Percentiles rank a stretch among this genome's conserved stretches.
These are phyloP conservation scores for Galerucella nymphaeae DNA, from an alignment of 2,888 invertebrate species.

Conservation along the genomic window DNA sequence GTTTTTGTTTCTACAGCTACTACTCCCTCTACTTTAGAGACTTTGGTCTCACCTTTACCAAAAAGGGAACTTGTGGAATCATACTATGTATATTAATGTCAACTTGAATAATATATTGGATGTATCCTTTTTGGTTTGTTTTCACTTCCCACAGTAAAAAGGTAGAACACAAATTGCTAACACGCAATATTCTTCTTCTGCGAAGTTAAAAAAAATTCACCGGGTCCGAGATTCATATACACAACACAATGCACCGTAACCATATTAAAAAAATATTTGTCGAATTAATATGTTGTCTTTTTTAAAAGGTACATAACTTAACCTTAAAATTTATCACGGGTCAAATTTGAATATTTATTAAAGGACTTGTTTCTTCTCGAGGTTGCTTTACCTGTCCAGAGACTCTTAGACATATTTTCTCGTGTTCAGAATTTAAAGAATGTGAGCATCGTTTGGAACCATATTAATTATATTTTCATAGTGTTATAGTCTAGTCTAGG, in stretches of 20 bases:
- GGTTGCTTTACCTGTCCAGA: constrained; percentile 50
- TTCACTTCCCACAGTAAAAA: neutral
- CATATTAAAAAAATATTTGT: constrained; percentile 62
- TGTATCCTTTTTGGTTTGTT: neutral
- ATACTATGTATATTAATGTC: neutral
- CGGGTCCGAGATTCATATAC: constrained; percentile 25
- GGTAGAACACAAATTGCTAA: neutral
- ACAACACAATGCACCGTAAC: constrained; percentile 30
- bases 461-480: constrained; percentile 52
- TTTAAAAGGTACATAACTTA: constrained; percentile 64
- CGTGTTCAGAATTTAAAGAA: constrained; percentile 59
- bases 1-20: too few species aligned
- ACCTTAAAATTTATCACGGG: constrained; percentile 63
- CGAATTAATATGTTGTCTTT: constrained; percentile 64
- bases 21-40: too few species aligned
- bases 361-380: constrained; percentile 43
- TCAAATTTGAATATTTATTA: constrained; percentile 44
- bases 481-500: constrained; percentile 22
- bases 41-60: too few species aligned
- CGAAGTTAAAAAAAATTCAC: constrained; percentile 21
- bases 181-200: constrained; percentile 12
- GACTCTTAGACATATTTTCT: constrained; percentile 57
- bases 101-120: too few species aligned
- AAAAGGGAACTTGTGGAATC: too few species aligned
- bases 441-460: constrained; percentile 54